Evolutionary conservation across 2,888 invertebrate species (phyloP).

Genomic region (Platycnemis pennipes): DNA sequence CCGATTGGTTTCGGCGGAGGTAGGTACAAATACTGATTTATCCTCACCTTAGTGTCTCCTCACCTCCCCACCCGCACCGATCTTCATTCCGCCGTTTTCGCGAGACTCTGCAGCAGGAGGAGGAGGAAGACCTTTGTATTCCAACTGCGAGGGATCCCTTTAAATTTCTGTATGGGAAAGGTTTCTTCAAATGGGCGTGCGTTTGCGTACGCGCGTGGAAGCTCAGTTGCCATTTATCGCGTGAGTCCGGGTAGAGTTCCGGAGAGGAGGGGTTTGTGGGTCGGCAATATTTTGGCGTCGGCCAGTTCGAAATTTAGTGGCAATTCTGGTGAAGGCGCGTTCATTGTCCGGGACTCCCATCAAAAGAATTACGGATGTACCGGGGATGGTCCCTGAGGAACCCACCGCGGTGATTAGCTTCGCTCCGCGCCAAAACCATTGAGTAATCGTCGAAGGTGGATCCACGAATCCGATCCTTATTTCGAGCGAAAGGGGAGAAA

Average conservation of each 20-base stretch:
- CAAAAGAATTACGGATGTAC: neutral
- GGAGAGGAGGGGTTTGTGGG: neutral
- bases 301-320: neutral
- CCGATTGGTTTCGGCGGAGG: neutral
- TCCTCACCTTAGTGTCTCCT: neutral
- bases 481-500: neutral
- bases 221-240: neutral
- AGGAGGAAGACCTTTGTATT: neutral
- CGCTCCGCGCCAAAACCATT: neutral
- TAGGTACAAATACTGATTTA: conserved; percentile 17
- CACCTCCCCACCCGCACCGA: neutral
- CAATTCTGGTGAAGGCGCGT: neutral
- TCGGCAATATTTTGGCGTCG: neutral
- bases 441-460: neutral
- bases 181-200: neutral
- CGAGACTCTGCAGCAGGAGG: neutral
- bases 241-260: neutral
- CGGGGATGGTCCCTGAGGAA: neutral
- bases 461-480: neutral
- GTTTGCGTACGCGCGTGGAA: neutral
- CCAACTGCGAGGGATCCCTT: neutral
- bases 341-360: neutral
- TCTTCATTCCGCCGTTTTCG: neutral
- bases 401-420: neutral
- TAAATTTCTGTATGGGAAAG: neutral